phyloP scores from a whole-genome alignment of 53 echinoderm and acorn worm species.

The Apostichopus leukothele region DNA sequence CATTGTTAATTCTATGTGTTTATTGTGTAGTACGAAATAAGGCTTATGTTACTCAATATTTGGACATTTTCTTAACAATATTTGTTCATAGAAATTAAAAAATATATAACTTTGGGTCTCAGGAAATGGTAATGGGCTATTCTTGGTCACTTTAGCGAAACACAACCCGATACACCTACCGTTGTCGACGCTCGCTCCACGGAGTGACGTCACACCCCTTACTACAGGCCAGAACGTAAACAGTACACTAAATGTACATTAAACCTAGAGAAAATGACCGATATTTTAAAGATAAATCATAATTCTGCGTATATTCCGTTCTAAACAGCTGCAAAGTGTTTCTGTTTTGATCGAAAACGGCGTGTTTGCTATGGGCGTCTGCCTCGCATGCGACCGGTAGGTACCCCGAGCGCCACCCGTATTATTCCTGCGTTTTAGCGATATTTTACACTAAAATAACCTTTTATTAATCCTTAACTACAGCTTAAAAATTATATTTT shows the following conservation, averaged over 20 bases:
- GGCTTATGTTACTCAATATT: background rate
- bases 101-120: background rate
- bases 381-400: conserved; percentile 30
- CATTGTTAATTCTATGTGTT: background rate
- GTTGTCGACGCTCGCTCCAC: background rate
- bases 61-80: background rate
- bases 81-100: background rate
- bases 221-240: conserved; percentile 31
- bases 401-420: conserved; percentile 38
- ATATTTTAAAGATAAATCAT: background rate
- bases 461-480: conserved; percentile 36
- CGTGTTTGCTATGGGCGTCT: conserved; percentile 9
- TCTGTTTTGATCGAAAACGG: conserved; percentile 22
- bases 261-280: background rate
- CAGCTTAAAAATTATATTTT: conserved; percentile 38
- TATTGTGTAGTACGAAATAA: background rate
- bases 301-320: conserved; percentile 22
- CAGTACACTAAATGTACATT: conserved; percentile 1
- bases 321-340: conserved; percentile 21
- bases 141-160: background rate
- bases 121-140: background rate
- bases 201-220: conserved; percentile 11
- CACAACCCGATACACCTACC: conserved; percentile 9
- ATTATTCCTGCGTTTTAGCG: conserved; percentile 34
- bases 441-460: conserved; percentile 36